These are phyloP conservation scores for Callipepla squamata DNA, from an alignment of 2,113 vertebrate species.

Conservation along the genomic window DNA sequence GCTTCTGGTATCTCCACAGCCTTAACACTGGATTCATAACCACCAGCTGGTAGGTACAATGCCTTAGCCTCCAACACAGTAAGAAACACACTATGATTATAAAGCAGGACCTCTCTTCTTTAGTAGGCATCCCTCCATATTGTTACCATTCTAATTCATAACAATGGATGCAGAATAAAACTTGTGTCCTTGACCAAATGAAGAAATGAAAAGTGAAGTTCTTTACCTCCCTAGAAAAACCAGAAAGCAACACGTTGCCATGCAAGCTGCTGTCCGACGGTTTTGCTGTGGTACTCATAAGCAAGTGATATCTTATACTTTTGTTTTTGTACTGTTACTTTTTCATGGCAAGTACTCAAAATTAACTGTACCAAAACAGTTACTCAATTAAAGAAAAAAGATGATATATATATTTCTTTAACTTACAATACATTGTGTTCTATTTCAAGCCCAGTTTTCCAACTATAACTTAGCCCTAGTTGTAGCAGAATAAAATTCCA, in stretches of 20 bases:
- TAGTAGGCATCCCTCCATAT: background rate
- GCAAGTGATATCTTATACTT: slow-evolving; percentile 34
- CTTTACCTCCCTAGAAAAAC: slow-evolving; percentile 34
- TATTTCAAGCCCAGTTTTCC: slow-evolving; percentile 63
- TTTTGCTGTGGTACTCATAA: slow-evolving; percentile 45
- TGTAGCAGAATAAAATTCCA: slow-evolving; percentile 69
- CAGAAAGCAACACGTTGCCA: slow-evolving; percentile 16
- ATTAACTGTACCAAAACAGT: background rate
- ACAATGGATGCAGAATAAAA: background rate
- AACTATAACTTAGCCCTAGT: slow-evolving; percentile 49
- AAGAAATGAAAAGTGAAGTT: slow-evolving; percentile 34
- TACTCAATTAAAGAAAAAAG: background rate
- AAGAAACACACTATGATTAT: background rate
- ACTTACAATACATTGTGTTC: slow-evolving; percentile 37
- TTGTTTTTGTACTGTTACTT: slow-evolving; percentile 39
- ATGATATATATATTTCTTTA: background rate
- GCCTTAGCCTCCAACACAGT: background rate
- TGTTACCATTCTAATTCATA: background rate
- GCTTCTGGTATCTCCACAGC: background rate
- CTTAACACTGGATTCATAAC: background rate
- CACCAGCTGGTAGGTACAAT: background rate
- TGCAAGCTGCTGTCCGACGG: slow-evolving; percentile 21
- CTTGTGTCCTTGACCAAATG: background rate
- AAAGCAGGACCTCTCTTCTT: background rate
- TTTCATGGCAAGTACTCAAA: slow-evolving; percentile 25